These are phyloP conservation scores for Oxyura jamaicensis DNA, from an alignment of 2,113 vertebrate genomes.

Conservation along the genomic window DNA sequence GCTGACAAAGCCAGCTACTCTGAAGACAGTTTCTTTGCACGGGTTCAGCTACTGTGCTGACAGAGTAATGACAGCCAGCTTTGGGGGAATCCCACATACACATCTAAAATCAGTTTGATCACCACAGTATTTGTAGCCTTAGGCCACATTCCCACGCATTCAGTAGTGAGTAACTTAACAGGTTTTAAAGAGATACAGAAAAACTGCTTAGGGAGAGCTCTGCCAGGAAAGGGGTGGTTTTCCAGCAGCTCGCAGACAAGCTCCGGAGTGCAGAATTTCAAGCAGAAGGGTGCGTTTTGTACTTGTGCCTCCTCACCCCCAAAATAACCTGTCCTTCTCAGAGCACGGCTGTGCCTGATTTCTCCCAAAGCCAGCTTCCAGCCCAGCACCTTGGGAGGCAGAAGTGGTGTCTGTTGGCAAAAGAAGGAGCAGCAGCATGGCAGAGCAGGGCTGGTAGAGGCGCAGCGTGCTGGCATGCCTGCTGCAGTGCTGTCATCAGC, in stretches of 20 bases:
- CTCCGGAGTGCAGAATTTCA: not conserved
- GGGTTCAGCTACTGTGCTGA: not conserved
- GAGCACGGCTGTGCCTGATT: not conserved
- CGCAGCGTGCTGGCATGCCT: not conserved
- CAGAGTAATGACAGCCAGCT: slow-evolving; percentile 2
- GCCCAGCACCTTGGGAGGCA: slow-evolving; percentile 3
- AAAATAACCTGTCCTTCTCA: not conserved
- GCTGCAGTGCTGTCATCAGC: not conserved
- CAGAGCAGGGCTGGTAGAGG: not conserved
- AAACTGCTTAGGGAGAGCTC: slow-evolving; percentile 20
- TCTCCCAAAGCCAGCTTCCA: not conserved
- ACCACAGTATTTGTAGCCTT: slow-evolving; percentile 32
- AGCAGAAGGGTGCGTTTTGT: not conserved
- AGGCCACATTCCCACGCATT: slow-evolving; percentile 27
- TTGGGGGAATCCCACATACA: slow-evolving; percentile 35
- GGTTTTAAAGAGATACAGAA: slow-evolving; percentile 45
- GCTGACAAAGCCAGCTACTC: not conserved
- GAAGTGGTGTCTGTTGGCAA: not conserved
- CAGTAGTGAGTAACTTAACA: slow-evolving; percentile 22
- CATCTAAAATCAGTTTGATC: slow-evolving; percentile 43
- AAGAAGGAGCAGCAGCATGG: not conserved
- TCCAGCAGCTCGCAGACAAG: not conserved
- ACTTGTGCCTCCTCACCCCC: not conserved
- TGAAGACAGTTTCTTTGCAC: not conserved
- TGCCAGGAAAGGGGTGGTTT: slow-evolving; percentile 27